Conservation (phyloP, 2,113 vertebrate species). For the Peromyscus californicus region DNA sequence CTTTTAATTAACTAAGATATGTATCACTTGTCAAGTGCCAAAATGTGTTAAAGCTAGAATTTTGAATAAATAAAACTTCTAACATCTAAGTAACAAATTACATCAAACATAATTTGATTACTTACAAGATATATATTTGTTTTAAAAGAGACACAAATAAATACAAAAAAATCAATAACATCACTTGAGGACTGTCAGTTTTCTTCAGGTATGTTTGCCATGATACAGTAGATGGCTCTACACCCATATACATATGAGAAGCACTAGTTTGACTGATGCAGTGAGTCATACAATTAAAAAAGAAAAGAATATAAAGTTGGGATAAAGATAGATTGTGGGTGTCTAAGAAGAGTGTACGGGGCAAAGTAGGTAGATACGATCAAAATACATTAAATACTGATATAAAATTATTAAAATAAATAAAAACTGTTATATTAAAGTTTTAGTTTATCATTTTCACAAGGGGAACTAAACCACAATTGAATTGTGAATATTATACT, state of each 20-base stretch:
- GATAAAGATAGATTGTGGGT: background rate
- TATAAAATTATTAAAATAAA: background rate
- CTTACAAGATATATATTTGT: background rate
- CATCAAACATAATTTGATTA: background rate
- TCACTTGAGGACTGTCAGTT: background rate
- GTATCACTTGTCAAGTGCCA: background rate
- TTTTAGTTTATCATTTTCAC: background rate
- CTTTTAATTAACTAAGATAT: slow-evolving; percentile 13
- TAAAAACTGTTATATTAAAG: background rate
- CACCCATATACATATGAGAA: background rate
- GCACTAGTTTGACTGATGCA: background rate
- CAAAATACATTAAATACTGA: background rate
- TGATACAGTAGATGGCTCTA: background rate
- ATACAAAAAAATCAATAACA: background rate
- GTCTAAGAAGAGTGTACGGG: background rate
- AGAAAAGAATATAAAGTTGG: background rate
- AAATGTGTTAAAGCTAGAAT: background rate
- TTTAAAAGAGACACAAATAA: background rate
- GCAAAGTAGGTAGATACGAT: background rate
- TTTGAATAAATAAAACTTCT: background rate
- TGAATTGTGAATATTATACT: background rate
- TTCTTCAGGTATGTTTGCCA: background rate
- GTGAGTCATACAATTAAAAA: background rate
- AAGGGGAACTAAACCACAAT: background rate
- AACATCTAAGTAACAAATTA: background rate